These are phyloP conservation scores for Chaetogeoica ovagalla DNA, from an alignment of 2,888 invertebrate species.

Conservation along the genomic window DNA sequence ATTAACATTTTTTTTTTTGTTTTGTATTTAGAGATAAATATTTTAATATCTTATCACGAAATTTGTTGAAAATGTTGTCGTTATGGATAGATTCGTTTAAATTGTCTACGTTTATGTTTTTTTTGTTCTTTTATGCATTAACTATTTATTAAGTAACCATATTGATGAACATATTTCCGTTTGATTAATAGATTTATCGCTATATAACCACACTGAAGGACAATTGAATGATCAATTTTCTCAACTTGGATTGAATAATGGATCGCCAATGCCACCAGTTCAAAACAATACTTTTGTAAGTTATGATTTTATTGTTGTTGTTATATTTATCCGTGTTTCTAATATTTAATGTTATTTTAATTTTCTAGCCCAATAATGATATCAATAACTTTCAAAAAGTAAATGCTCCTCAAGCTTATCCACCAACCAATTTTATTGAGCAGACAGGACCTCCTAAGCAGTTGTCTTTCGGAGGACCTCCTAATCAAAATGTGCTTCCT, in stretches of 20 bases:
- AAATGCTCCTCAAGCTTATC: conserved; percentile 18
- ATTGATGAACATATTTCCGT: background rate
- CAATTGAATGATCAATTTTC: conserved; percentile 43
- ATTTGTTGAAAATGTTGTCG: too few species aligned
- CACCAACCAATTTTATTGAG: conserved; percentile 22
- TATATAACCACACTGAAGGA: conserved; percentile 13
- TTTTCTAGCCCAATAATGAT: conserved; percentile 20
- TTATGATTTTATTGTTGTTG: background rate
- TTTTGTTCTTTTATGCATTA: background rate
- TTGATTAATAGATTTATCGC: conserved; percentile 5
- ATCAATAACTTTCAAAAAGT: background rate
- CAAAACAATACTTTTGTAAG: conserved; percentile 29
- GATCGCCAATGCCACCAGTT: conserved; percentile 1
- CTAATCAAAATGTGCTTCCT: conserved; percentile 20
- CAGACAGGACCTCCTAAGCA: conserved; percentile 10
- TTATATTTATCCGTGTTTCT: background rate
- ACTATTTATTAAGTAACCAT: background rate
- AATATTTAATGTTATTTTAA: conserved; percentile 4
- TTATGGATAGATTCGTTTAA: background rate
- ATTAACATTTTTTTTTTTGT: background rate
- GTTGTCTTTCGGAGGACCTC: conserved; percentile 6
- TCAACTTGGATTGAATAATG: conserved; percentile 31
- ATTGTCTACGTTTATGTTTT: background rate
- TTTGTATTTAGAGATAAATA: too few species aligned
- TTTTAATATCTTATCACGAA: too few species aligned